A percentile compares a stretch with the other conserved stretches of the same genome.
Evolutionary conservation across 1,140 invertebrate species (phyloP).

Genomic region (Drosophila repletoides): DNA sequence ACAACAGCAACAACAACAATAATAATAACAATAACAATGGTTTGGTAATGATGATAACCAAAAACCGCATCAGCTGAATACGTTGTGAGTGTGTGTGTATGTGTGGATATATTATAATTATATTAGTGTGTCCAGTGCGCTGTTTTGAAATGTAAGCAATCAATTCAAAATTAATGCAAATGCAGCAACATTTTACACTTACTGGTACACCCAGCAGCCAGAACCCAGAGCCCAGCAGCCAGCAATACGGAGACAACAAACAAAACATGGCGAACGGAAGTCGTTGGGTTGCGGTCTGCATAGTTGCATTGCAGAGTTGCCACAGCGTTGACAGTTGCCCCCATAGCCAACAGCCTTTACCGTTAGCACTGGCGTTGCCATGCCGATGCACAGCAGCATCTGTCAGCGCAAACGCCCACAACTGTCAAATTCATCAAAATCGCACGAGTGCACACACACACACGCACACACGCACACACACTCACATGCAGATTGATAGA

Average conservation of each 20-base stretch:
- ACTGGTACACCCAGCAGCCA: background rate
- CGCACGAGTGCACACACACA: constrained; percentile 67
- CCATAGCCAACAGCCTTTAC: constrained; percentile 9
- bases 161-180: constrained; percentile 81
- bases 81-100: constrained; percentile 21
- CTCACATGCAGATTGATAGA: background rate
- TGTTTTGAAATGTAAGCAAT: constrained; percentile 75
- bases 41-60: constrained; percentile 73
- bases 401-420: constrained; percentile 81
- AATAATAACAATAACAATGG: constrained; percentile 55
- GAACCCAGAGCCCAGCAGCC: background rate
- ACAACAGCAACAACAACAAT: constrained; percentile 37
- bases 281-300: constrained; percentile 72
- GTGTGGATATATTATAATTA: constrained; percentile 69
- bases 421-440: constrained; percentile 82
- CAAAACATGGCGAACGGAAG: constrained; percentile 73
- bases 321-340: constrained; percentile 15
- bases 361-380: constrained; percentile 38
- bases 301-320: constrained; percentile 58
- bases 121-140: constrained; percentile 61
- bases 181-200: constrained; percentile 67
- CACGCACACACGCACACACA: constrained; percentile 15
- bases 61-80: constrained; percentile 59
- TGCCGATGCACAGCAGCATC: constrained; percentile 65
- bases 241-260: constrained; percentile 53